Evolutionary conservation across 2,888 invertebrate species (phyloP).

Genomic region (Morpho deidamia): DNA sequence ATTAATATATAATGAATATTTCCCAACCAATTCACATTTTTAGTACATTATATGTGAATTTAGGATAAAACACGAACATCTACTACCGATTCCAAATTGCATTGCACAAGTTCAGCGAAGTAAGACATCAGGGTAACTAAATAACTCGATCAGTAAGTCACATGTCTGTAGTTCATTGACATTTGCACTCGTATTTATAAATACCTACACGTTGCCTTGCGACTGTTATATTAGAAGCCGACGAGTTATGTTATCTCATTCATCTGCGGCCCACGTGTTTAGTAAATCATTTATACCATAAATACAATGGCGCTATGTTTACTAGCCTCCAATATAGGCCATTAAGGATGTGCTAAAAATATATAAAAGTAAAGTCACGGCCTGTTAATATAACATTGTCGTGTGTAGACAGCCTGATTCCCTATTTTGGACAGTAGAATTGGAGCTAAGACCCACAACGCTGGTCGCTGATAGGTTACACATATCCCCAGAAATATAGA

Average conservation of each 20-base stretch:
- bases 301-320: not conserved
- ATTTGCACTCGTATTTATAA: constrained; percentile 14
- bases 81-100: not conserved
- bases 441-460: no score
- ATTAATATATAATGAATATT: no score
- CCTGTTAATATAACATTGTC: no score
- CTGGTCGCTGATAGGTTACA: no score
- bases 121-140: not conserved
- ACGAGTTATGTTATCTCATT: constrained; percentile 7
- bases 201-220: not conserved
- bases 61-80: not conserved
- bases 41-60: no score
- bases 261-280: constrained; percentile 3
- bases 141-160: constrained; percentile 7
- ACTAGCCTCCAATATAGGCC: not conserved
- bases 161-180: constrained; percentile 7
- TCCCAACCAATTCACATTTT: no score
- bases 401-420: no score
- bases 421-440: no score
- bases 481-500: no score
- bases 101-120: not conserved
- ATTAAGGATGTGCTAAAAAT: not conserved
- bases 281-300: not conserved
- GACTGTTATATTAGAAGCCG: constrained; percentile 2
- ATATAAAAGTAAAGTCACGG: no score